Evolutionary conservation across 1,140 invertebrate species (phyloP).

Genomic region (Hylaeus anthracinus): DNA sequence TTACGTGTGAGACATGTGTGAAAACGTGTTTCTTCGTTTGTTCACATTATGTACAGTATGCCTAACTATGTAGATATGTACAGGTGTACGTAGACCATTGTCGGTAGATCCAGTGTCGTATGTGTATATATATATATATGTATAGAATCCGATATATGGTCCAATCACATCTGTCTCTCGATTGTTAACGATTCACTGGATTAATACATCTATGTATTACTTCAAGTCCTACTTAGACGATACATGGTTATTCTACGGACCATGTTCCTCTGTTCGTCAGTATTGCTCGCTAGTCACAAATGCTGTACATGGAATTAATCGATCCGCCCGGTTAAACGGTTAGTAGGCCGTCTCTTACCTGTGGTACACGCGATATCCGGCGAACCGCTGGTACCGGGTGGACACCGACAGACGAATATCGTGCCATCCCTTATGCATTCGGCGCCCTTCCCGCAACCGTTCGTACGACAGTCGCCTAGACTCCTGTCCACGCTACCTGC

Average conservation of each 20-base stretch:
- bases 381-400: slow-evolving; percentile 87
- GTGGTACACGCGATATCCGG: slow-evolving; percentile 88
- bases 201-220: slow-evolving; percentile 73
- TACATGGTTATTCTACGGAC: slow-evolving; percentile 76
- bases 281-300: slow-evolving; percentile 78
- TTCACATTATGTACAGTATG: slow-evolving; percentile 75
- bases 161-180: slow-evolving; percentile 81
- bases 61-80: slow-evolving; percentile 68
- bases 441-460: slow-evolving; percentile 90
- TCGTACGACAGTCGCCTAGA: slow-evolving; percentile 88
- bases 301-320: slow-evolving; percentile 77
- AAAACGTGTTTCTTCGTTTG: slow-evolving; percentile 66
- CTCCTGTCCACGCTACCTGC: slow-evolving; percentile 85
- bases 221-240: slow-evolving; percentile 71
- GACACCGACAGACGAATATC: slow-evolving; percentile 91
- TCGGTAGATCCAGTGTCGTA: slow-evolving; percentile 50
- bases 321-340: slow-evolving; percentile 69
- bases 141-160: slow-evolving; percentile 62
- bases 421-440: slow-evolving; percentile 90
- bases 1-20: slow-evolving; percentile 76
- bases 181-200: slow-evolving; percentile 77
- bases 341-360: slow-evolving; percentile 84
- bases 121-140: slow-evolving; percentile 55
- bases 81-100: slow-evolving; percentile 47
- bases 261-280: slow-evolving; percentile 69